Evolutionary conservation across 1,140 invertebrate genomes (phyloP).

Genomic region (Grapholita molesta): DNA sequence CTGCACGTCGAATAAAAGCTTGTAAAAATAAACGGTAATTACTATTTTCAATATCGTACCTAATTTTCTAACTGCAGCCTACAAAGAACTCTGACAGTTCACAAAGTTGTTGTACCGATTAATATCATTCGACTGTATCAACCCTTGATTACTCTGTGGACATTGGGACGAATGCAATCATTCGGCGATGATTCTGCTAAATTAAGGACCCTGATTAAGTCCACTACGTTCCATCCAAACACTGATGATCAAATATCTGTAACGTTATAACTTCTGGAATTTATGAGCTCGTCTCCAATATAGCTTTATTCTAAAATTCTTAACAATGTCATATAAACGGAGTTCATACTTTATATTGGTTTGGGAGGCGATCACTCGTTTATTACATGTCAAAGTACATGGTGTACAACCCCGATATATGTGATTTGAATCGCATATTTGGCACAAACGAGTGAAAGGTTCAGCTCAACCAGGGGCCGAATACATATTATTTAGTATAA

Average conservation of each 20-base stretch:
- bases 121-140: too few relatives aligned
- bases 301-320: background rate
- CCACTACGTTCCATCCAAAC: background rate
- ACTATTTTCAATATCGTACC: too few relatives aligned
- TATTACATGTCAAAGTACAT: too few relatives aligned
- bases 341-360: background rate
- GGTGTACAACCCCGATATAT: background rate
- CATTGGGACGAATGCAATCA: background rate
- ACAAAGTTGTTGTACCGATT: too few relatives aligned
- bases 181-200: background rate
- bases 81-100: too few relatives aligned
- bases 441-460: too few relatives aligned
- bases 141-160: background rate
- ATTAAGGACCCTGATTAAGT: background rate
- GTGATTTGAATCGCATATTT: background rate
- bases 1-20: too few relatives aligned
- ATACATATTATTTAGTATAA: too few relatives aligned
- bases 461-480: too few relatives aligned
- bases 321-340: background rate
- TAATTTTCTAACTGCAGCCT: too few relatives aligned
- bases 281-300: background rate
- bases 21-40: too few relatives aligned
- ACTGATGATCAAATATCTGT: background rate
- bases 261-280: background rate
- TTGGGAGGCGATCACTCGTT: background rate